Conservation (phyloP, 2,113 vertebrate species). For the Crotalus horridus region DNA sequence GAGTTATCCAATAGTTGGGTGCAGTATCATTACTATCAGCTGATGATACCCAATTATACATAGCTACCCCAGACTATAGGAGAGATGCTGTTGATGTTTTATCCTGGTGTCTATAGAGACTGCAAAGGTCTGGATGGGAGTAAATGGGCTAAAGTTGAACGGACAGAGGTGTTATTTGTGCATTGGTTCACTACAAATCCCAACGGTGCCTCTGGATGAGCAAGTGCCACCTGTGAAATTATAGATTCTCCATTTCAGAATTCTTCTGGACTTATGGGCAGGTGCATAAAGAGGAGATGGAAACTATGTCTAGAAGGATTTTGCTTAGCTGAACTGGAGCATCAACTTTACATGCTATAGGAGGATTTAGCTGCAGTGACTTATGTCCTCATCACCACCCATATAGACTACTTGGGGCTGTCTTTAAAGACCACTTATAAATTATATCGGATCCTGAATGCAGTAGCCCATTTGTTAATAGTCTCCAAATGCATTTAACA, state of each 20-base stretch:
- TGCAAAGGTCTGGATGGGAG: background rate
- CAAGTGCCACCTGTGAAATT: background rate
- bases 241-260: background rate
- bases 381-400: background rate
- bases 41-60: background rate
- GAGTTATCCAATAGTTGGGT: no score
- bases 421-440: background rate
- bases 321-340: background rate
- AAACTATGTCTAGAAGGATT: background rate
- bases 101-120: background rate
- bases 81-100: background rate
- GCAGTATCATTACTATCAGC: no score
- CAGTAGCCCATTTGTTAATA: background rate
- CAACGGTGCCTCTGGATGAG: background rate
- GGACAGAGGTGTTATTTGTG: background rate
- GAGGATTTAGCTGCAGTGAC: background rate
- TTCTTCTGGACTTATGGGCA: background rate
- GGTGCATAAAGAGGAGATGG: background rate
- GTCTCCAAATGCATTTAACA: background rate
- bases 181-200: background rate
- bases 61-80: background rate
- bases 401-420: background rate
- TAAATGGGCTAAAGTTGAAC: background rate
- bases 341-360: background rate
- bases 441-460: background rate